Percentiles rank a stretch among this genome's conserved stretches.
These are phyloP conservation scores for Barnardius zonarius DNA, from an alignment of 2,113 vertebrate genomes.

Conservation along the genomic window DNA sequence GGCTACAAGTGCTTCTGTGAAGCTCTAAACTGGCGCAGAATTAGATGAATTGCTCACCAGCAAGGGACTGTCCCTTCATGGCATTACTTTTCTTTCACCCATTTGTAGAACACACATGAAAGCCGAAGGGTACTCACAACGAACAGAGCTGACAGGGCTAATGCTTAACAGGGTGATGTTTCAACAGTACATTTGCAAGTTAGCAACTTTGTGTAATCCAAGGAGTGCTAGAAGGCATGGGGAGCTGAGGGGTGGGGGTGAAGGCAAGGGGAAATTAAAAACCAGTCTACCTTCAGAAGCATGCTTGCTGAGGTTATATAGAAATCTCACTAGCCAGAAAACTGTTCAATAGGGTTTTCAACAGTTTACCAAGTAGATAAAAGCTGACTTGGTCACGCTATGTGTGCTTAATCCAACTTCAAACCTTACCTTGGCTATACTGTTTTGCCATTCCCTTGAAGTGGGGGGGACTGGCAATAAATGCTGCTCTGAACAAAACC, in stretches of 20 bases:
- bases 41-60: background rate
- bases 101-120: background rate
- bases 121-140: background rate
- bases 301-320: background rate
- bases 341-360: background rate
- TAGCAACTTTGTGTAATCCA: background rate
- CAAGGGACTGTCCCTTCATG: background rate
- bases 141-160: background rate
- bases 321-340: background rate
- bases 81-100: background rate
- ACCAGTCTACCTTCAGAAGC: background rate
- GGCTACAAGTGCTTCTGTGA: background rate
- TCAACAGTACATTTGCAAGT: constrained; percentile 41
- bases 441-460: background rate
- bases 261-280: constrained; percentile 28
- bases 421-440: background rate
- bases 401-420: background rate
- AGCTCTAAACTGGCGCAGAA: background rate
- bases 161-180: constrained; percentile 18
- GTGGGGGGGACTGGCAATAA: background rate
- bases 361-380: background rate
- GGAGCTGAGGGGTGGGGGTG: background rate
- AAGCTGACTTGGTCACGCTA: background rate
- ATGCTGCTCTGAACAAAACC: constrained; percentile 6
- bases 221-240: background rate